These are phyloP conservation scores for Chroicocephalus ridibundus DNA, from an alignment of 2,113 vertebrate species.

Conservation along the genomic window DNA sequence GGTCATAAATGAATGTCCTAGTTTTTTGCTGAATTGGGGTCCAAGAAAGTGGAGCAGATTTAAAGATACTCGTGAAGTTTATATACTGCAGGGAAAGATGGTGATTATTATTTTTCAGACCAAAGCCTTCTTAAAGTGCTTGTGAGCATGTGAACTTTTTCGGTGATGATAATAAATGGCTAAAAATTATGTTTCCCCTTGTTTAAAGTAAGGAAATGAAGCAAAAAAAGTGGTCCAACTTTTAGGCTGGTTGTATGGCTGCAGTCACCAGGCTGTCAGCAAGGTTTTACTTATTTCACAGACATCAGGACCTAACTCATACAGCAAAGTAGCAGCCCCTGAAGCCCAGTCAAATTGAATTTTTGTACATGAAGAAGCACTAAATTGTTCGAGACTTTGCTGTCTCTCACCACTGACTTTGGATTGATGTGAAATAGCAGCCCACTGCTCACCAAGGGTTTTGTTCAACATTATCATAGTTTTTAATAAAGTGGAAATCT, in stretches of 20 bases:
- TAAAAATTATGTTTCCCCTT: neutral
- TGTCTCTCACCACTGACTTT: neutral
- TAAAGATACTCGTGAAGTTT: neutral
- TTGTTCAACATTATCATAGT: neutral
- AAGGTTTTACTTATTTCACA: neutral
- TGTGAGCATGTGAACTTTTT: neutral
- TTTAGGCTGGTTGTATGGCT: neutral
- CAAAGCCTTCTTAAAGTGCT: neutral
- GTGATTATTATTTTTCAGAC: neutral
- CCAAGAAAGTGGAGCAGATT: conserved; percentile 32
- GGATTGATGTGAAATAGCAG: neutral
- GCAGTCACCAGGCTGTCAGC: neutral
- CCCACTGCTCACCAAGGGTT: neutral
- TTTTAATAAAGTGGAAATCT: neutral
- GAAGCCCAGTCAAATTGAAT: neutral
- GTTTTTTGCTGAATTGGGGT: neutral
- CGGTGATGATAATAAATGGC: neutral
- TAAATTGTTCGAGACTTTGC: neutral
- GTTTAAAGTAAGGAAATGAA: neutral
- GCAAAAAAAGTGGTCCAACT: neutral
- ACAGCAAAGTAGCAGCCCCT: neutral
- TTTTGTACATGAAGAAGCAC: neutral
- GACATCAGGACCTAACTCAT: neutral
- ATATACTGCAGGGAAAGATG: neutral
- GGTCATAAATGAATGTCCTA: conserved; percentile 44